Conservation (phyloP, 2,113 vertebrate species). For the Hirundichthys speculiger region DNA sequence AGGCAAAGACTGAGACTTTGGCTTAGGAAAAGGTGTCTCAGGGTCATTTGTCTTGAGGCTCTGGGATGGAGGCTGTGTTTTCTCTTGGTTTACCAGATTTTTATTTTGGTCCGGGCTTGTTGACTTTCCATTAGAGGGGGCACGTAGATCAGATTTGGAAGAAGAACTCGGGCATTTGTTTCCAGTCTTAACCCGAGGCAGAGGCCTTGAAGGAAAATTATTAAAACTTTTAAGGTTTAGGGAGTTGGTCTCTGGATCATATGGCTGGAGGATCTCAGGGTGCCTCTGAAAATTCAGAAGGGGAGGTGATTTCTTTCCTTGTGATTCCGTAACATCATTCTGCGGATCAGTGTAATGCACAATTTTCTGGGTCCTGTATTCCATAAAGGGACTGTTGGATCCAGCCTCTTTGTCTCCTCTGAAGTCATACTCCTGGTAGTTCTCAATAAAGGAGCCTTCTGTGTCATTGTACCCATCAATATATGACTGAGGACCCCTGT, state of each 20-base stretch:
- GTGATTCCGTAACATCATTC: conserved; percentile 68
- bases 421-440: conserved; percentile 75
- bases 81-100: conserved; percentile 26
- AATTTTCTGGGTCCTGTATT: conserved; percentile 79
- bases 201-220: conserved; percentile 62
- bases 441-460: conserved; percentile 73
- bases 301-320: conserved; percentile 71
- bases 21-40: conserved; percentile 34
- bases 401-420: conserved; percentile 63
- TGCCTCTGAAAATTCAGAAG: conserved; percentile 92
- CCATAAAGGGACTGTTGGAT: conserved; percentile 79
- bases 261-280: conserved; percentile 92
- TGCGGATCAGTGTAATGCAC: conserved; percentile 67
- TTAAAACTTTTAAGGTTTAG: conserved; percentile 73
- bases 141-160: conserved; percentile 62
- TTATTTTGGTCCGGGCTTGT: conserved; percentile 71
- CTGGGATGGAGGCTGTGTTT: conserved; percentile 31
- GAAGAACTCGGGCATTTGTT: conserved; percentile 64
- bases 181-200: conserved; percentile 60
- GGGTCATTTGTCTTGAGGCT: neutral
- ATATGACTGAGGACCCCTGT: conserved; percentile 79
- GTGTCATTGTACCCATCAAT: conserved; percentile 75
- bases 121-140: conserved; percentile 41
- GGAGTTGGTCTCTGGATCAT: conserved; percentile 87
- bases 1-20: conserved; percentile 47